Percentiles rank a stretch among this genome's conserved stretches.
Conservation (phyloP, 2,888 invertebrate genomes). For the Mimas tiliae region DNA sequence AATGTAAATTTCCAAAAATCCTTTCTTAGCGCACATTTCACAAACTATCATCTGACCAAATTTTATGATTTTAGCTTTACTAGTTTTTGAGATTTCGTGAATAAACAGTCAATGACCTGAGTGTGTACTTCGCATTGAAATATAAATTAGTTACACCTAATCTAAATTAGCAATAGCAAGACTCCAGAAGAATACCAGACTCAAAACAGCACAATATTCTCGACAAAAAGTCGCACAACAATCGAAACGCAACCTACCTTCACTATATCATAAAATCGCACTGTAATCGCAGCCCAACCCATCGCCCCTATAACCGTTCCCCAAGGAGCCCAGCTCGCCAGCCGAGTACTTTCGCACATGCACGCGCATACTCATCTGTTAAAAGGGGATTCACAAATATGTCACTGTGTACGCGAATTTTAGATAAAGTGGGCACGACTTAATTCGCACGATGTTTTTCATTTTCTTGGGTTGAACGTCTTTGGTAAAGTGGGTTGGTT, state of each 20-base stretch:
- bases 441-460: constrained; percentile 14
- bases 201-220: not conserved
- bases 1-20: no score
- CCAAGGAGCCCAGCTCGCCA: constrained; percentile 33
- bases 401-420: constrained; percentile 28
- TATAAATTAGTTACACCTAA: no score
- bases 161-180: no score
- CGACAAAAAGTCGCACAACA: constrained; percentile 4
- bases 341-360: constrained; percentile 39
- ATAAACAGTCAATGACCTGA: no score
- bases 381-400: constrained; percentile 33
- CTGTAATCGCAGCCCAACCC: not conserved
- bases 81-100: no score
- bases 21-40: no score
- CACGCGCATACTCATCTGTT: constrained; percentile 39
- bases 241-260: not conserved
- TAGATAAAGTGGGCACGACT: constrained; percentile 25
- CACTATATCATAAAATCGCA: not conserved
- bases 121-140: no score
- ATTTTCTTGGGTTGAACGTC: not conserved
- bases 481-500: not conserved
- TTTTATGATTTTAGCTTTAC: no score
- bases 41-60: no score
- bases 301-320: not conserved
- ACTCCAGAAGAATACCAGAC: no score